Base-by-base conservation (phyloP, 2,888 invertebrate species). In the Dilophus febrilis region DNA sequence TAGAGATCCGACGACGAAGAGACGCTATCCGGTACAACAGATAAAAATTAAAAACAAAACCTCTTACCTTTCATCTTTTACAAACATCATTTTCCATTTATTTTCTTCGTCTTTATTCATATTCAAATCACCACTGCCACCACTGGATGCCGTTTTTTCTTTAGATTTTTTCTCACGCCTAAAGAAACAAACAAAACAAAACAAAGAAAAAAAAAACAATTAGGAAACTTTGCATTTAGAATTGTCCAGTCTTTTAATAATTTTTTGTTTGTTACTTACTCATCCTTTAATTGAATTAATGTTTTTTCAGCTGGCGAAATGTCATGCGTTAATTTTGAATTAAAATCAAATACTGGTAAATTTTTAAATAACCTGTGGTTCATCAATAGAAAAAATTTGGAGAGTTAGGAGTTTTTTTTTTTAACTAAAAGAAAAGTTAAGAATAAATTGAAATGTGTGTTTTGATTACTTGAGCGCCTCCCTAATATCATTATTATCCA, bases 271-370 rank as follows among this genome's bases (percentile, higher is more conserved):
- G n/a, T n/a, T 13, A n/a, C 14, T 30, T 13, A 13, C 30, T 13
- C 14, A 17, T 39, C 39, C 18, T 39, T 39, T 10, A 39, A 22
- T 28, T 33, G 27, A 28, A 3, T 80, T 52, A 54, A 46, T 7
- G 47, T 51, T 33, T 52, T 50, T 26, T 54, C 53, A 41, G 53
- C 58, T 35, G 49, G 50, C 37, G 55, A 50, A 13, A 59, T 41
- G 38, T 55, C 54, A 3, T 45, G 44, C n/a, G 49, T 50, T 3
- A 57, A 45, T 40, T 54, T 51, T 3, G 42, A 48, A 19, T 54
- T 53, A 42, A 41, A 17, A 40, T 79, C 77, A 44, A 82, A 64
- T 51, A 81, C 81, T 37, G 80, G 77, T 58, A 82, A 67, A 50
- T 72, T 74, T 48, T 75, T 75, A 51, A 76, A 61, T 51, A 74